Percentiles rank a stretch among this genome's conserved stretches.
Evolutionary conservation across 1,140 invertebrate genomes (phyloP).

Genomic region (Bombus impatiens): DNA sequence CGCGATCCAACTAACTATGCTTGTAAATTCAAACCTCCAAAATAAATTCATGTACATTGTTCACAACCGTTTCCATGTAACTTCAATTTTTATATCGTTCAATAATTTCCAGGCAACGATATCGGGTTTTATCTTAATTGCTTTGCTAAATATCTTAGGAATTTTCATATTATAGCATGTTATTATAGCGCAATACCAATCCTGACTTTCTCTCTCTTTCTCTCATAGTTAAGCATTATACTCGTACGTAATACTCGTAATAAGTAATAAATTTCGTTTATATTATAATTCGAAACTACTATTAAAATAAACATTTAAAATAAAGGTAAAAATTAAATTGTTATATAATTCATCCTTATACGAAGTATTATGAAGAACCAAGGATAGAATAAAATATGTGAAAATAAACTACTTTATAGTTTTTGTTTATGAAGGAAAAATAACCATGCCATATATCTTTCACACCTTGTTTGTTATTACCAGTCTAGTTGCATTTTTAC

Average conservation of each 20-base stretch:
- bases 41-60: constrained; percentile 7
- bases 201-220: no score
- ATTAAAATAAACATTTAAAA: no score
- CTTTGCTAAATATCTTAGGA: background rate
- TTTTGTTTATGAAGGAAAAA: background rate
- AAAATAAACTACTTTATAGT: background rate
- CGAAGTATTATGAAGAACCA: background rate
- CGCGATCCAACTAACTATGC: background rate
- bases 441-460: background rate
- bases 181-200: background rate
- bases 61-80: background rate
- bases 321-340: background rate
- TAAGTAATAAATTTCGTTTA: background rate
- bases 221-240: background rate
- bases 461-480: background rate
- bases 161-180: background rate
- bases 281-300: background rate
- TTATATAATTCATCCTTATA: background rate
- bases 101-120: background rate
- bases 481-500: background rate
- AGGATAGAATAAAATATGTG: background rate
- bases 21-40: background rate
- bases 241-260: no score
- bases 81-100: background rate
- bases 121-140: background rate